Base-by-base conservation (phyloP, 1,140 invertebrate genomes). In the Nomia melanderi region DNA sequence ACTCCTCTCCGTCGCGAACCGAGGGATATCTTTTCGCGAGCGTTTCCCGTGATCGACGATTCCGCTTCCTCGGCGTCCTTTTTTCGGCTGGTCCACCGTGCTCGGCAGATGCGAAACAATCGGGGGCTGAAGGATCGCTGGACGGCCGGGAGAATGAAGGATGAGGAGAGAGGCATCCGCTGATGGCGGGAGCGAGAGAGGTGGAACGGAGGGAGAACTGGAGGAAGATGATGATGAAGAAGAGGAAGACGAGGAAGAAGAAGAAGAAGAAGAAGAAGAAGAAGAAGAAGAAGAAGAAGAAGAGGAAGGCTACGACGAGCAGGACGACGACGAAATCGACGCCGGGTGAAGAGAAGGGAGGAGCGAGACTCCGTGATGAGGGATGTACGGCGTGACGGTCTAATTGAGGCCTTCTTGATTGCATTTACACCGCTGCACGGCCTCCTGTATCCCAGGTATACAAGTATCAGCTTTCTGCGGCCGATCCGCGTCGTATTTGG, bases 381-480 rank as follows among this genome's bases (percentile, higher is more conserved):
- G 87, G 88, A 88, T 90, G 88, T 85, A 87, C 89, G 84, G 84
- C 88, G 89, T 90, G 89, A 90, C 89, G 89, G 89, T 89, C 87
- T 90, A 90, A 90, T 90, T 90, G 89, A 88, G 88, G 89, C 85
- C 85, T 89, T 88, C 89, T 90, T 90, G 89, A 90, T 90, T 90
- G 87, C 89, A 90, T 90, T 89, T 89, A 90, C 89, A 89, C 89
- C 89, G 88, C 80, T 77, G 82, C 82, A 79, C 83, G 66, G 86
- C 89, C 86, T 89, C 85, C 85, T 78, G 86, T 87, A 87, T 86
- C 80, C 81, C 85, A 77, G 74, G 65, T 84, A 82, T 75, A 57
- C 85, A 78, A 65, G 54, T 72, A 81, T 85, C 64, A 73, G 63
- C 75, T 72, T 70, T 67, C 77, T 65, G 60, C 47, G 62, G 54